Evolutionary conservation across 2,113 vertebrate species (phyloP).

Genomic region (Pseudonaja textilis): DNA sequence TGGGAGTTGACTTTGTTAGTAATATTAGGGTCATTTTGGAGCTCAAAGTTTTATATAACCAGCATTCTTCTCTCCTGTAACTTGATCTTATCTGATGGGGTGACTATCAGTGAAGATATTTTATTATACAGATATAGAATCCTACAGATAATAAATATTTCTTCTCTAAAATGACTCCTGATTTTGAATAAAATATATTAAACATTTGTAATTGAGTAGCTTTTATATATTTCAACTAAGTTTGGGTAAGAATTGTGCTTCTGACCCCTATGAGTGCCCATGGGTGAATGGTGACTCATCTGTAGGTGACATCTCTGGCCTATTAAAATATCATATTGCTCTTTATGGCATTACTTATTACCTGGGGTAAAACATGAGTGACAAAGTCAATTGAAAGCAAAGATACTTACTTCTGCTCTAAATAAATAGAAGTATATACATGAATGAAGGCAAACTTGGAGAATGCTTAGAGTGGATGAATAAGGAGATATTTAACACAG

Average conservation of each 20-base stretch:
- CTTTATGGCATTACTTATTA: not conserved
- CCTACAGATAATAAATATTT: not conserved
- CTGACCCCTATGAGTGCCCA: not conserved
- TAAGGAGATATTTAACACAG: not conserved
- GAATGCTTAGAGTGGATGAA: not conserved
- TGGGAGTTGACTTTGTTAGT: slow-evolving; percentile 59
- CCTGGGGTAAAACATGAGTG: not conserved
- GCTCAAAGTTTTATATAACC: slow-evolving; percentile 50
- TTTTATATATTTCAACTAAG: not conserved
- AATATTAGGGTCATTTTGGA: slow-evolving; percentile 32
- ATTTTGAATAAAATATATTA: not conserved
- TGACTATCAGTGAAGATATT: slow-evolving; percentile 1
- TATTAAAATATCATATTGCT: not conserved
- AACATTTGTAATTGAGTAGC: not conserved
- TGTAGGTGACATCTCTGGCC: not conserved
- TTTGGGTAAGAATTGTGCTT: not conserved
- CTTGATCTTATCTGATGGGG: not conserved
- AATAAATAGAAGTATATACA: not conserved
- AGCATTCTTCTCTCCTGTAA: slow-evolving; percentile 26
- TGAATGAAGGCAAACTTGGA: no score
- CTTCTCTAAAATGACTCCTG: not conserved
- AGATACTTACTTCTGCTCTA: not conserved
- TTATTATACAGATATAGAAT: not conserved
- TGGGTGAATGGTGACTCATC: not conserved
- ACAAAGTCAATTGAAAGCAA: not conserved